Conservation (phyloP, 2,888 invertebrate genomes). For the Agonopterix heracliana region DNA sequence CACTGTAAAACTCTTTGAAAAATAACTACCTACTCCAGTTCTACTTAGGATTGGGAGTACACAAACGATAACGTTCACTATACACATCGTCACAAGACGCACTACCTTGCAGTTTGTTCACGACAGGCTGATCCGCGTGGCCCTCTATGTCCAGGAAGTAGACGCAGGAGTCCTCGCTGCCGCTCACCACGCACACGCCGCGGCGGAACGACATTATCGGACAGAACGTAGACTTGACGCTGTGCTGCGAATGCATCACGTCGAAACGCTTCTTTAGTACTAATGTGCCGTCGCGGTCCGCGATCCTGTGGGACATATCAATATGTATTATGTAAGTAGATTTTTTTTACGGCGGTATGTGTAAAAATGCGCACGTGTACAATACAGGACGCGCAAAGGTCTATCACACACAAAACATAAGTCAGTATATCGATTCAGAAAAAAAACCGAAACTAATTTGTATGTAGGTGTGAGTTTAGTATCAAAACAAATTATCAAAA, state of each 20-base stretch:
- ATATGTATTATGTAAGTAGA: constrained; percentile 29
- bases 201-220: constrained; percentile 89
- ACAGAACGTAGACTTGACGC: constrained; percentile 87
- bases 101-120: constrained; percentile 76
- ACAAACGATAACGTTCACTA: no score
- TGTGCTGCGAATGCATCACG: constrained; percentile 75
- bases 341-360: constrained; percentile 64
- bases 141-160: constrained; percentile 86
- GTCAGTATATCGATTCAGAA: no score
- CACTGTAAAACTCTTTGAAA: no score
- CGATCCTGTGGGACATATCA: constrained; percentile 60
- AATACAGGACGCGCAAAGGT: no score
- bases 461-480: no score
- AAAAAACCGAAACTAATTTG: no score
- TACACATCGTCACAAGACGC: no score
- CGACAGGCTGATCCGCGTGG: constrained; percentile 68
- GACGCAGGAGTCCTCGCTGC: constrained; percentile 86
- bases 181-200: constrained; percentile 87
- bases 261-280: constrained; percentile 80
- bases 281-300: constrained; percentile 80
- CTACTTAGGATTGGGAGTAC: no score
- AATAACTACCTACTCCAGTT: no score
- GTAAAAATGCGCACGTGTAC: not conserved
- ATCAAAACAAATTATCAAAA: no score
- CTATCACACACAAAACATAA: no score